phyloP scores from a whole-genome alignment of 2,797 vertebrate genomes.

The Falco novaeseelandiae region DNA sequence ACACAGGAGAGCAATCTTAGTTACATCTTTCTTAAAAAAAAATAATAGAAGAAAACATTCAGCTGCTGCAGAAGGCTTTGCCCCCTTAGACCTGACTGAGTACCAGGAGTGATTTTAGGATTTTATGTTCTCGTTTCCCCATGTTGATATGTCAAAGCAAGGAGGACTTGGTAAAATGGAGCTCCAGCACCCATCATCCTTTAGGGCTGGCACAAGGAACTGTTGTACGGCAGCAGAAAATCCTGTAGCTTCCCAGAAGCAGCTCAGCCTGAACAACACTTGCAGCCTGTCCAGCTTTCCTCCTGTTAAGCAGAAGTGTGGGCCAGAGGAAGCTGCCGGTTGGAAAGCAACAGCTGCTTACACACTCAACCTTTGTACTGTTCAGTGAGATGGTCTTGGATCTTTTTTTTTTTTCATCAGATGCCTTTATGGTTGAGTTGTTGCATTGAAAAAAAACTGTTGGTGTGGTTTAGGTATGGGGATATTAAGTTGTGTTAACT shows the following conservation, averaged over 20 bases:
- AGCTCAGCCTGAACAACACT: background rate
- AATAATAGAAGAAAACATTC: background rate
- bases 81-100: background rate
- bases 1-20: background rate
- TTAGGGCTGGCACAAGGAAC: background rate
- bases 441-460: background rate
- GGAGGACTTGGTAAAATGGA: background rate
- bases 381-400: background rate
- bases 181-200: background rate
- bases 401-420: background rate
- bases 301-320: background rate
- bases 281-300: background rate
- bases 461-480: background rate
- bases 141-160: background rate
- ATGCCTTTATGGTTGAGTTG: background rate
- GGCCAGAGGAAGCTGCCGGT: background rate
- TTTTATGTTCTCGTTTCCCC: background rate
- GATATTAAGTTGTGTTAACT: background rate
- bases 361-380: background rate
- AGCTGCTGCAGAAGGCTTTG: background rate
- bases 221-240: background rate
- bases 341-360: background rate
- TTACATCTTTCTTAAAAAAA: conserved; percentile 2
- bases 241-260: background rate
- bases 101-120: background rate